These are phyloP conservation scores for Xerus rutilus DNA, from an alignment of 2,797 vertebrate species.

Conservation along the genomic window DNA sequence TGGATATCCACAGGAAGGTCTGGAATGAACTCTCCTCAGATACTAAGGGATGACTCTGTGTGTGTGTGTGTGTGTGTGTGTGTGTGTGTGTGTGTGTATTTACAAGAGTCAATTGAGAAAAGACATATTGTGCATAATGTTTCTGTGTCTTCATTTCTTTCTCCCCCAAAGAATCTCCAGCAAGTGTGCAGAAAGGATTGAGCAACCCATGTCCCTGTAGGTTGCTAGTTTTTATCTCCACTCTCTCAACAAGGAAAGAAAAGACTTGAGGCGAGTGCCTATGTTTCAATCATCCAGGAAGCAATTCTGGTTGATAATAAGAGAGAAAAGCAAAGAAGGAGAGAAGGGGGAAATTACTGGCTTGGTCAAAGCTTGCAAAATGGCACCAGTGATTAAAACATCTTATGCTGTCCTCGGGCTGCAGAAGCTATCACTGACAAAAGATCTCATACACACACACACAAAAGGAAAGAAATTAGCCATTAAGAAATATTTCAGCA, in stretches of 20 bases:
- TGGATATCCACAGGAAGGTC: neutral
- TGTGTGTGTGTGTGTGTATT: neutral
- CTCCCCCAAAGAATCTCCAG: neutral
- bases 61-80: neutral
- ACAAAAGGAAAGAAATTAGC: conserved; percentile 91
- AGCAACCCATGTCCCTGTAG: neutral
- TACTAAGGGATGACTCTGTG: neutral
- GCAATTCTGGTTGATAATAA: conserved; percentile 79
- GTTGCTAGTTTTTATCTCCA: conserved; percentile 42
- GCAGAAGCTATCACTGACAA: conserved; percentile 88
- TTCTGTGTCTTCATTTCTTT: neutral
- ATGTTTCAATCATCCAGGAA: conserved; percentile 78
- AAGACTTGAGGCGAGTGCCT: conserved; percentile 65
- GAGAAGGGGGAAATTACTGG: conserved; percentile 84
- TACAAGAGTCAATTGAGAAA: neutral
- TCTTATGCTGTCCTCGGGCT: conserved; percentile 87
- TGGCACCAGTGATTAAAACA: conserved; percentile 89
- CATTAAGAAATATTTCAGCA: conserved; percentile 93
- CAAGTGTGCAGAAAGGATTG: neutral
- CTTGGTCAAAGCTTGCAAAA: conserved; percentile 87
- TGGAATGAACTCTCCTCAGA: neutral
- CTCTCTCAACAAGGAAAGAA: conserved; percentile 65
- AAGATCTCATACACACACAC: conserved; percentile 84
- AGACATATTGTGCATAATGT: neutral
- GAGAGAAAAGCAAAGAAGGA: conserved; percentile 76